A percentile compares a stretch with the other conserved stretches of the same genome.
phyloP scores from a whole-genome alignment of 2,888 invertebrate genomes.

The Cheilosia pagana region DNA sequence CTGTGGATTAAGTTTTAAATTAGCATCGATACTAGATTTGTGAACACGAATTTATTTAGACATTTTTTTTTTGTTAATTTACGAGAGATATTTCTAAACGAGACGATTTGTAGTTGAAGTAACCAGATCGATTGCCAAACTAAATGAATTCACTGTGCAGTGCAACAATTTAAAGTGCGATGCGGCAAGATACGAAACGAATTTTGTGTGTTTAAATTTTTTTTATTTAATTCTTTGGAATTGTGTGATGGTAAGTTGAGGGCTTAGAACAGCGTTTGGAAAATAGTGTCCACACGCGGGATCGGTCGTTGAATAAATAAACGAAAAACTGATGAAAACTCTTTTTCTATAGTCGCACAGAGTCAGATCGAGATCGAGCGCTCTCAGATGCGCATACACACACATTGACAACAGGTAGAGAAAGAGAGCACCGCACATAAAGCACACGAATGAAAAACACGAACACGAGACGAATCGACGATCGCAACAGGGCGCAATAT shows the following conservation, averaged over 20 bases:
- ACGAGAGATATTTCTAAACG: neutral
- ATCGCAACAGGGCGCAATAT: conserved; percentile 44
- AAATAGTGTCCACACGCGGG: conserved; percentile 83
- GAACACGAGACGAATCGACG: conserved; percentile 8
- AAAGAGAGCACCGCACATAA: conserved; percentile 69
- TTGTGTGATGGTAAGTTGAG: conserved; percentile 57
- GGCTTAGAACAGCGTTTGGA: conserved; percentile 76
- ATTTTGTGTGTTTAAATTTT: conserved; percentile 31
- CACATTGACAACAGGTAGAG: conserved; percentile 65
- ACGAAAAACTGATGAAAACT: conserved; percentile 78
- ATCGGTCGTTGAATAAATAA: conserved; percentile 84
- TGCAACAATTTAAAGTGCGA: conserved; percentile 72
- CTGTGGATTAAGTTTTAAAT: conserved; percentile 1
- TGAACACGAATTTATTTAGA: neutral
- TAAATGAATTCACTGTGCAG: conserved; percentile 61
- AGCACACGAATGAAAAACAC: conserved; percentile 39
- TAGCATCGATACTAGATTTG: neutral
- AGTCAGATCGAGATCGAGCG: conserved; percentile 55
- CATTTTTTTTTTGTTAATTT: neutral
- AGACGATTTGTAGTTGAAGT: conserved; percentile 53
- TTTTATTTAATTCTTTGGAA: conserved; percentile 30
- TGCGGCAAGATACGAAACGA: conserved; percentile 50
- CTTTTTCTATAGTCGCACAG: conserved; percentile 74
- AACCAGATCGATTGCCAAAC: conserved; percentile 71
- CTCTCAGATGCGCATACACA: conserved; percentile 72